Evolutionary conservation across 2,888 invertebrate genomes (phyloP).

Genomic region (Notocelia uddmanniana): DNA sequence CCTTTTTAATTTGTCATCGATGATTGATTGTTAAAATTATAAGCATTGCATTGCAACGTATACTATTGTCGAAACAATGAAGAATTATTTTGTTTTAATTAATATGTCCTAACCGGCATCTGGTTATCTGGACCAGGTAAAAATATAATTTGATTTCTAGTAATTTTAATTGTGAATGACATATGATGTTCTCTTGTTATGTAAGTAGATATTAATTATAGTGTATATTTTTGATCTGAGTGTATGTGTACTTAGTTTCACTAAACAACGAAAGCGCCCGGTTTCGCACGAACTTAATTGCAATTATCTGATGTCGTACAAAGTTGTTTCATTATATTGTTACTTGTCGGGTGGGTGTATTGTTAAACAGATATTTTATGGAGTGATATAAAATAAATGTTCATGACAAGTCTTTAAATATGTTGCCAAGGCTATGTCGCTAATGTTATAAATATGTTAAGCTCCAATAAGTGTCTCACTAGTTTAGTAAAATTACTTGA

Average conservation of each 20-base stretch:
- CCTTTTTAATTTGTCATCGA: not conserved
- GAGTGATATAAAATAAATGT: constrained; percentile 14
- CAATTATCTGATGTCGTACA: not conserved
- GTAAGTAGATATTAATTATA: constrained; percentile 24
- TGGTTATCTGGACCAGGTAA: constrained; percentile 19
- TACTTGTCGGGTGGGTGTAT: not conserved
- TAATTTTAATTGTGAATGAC: constrained; percentile 33
- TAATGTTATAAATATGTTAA: not conserved
- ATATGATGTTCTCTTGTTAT: constrained; percentile 28
- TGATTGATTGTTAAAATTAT: not conserved
- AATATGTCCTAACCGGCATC: not conserved
- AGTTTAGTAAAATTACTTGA: not conserved
- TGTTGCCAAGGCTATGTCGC: not conserved
- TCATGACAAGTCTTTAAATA: constrained; percentile 19
- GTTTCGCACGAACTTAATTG: not conserved
- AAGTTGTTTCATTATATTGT: not conserved
- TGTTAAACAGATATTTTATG: constrained; percentile 6
- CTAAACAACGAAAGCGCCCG: constrained; percentile 31
- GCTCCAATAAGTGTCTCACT: constrained; percentile 12
- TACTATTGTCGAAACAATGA: not conserved
- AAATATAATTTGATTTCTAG: constrained; percentile 28
- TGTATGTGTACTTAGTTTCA: constrained; percentile 31
- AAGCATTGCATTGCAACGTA: not conserved
- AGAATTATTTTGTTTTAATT: not conserved
- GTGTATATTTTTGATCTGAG: constrained; percentile 30